Evolutionary conservation across 2,113 vertebrate species (phyloP).

Genomic region (Xiphophorus hellerii): DNA sequence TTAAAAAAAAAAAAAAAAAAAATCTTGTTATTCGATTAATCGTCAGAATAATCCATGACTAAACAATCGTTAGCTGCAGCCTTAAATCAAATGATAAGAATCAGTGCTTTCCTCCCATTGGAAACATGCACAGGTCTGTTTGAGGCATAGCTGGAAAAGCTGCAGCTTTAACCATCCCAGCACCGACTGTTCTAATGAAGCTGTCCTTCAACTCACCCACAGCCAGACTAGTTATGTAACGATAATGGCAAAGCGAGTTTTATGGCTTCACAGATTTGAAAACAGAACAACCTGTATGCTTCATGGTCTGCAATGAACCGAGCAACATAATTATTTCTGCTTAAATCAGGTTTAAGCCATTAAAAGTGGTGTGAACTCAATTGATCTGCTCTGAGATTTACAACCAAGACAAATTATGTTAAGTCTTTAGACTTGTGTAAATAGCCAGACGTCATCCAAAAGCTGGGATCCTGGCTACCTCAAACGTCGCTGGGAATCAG

Average conservation of each 20-base stretch:
- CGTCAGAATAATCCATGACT: too few relatives aligned
- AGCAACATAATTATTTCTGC: not conserved
- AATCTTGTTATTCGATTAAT: too few relatives aligned
- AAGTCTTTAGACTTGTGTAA: not conserved
- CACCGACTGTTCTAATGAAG: not conserved
- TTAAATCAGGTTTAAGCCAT: not conserved
- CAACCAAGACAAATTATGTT: not conserved
- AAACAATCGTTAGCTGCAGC: too few relatives aligned
- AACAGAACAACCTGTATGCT: not conserved
- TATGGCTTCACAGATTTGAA: not conserved
- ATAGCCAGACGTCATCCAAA: slow-evolving; percentile 7
- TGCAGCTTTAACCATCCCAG: not conserved
- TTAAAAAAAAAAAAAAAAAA: too few relatives aligned
- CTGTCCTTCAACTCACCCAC: not conserved
- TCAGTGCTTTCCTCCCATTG: not conserved
- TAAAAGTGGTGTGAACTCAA: not conserved
- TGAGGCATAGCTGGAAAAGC: not conserved
- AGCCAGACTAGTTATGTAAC: not conserved
- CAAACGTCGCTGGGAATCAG: too few relatives aligned
- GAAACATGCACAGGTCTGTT: not conserved
- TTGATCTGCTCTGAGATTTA: not conserved
- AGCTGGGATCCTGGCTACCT: too few relatives aligned
- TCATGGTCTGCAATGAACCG: not conserved
- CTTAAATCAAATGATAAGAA: too few relatives aligned
- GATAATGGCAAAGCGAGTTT: not conserved